Conservation (phyloP, 2,888 invertebrate species). For the Gari tellinella region DNA sequence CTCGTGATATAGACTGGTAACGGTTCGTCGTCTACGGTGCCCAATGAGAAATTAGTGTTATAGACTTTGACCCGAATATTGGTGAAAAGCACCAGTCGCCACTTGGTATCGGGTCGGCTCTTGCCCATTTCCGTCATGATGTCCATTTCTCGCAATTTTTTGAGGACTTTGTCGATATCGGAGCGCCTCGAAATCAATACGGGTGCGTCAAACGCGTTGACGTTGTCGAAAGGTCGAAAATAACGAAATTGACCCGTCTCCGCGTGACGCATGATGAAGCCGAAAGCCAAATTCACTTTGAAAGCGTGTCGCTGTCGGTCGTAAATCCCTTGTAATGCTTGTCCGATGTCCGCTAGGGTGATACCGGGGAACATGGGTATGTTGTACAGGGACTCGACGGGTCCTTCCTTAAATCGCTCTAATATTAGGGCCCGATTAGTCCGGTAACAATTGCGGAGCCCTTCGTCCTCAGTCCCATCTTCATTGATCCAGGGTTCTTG, state of each 20-base stretch:
- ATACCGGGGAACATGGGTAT: no score
- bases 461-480: conserved; percentile 20
- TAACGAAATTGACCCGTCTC: no score
- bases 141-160: no score
- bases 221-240: no score
- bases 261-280: conserved; percentile 23
- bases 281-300: conserved; percentile 29
- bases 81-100: conserved; percentile 14
- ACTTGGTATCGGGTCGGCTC: conserved; percentile 34
- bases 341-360: no score
- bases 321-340: no score
- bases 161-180: no score
- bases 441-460: conserved; percentile 25
- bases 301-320: no score
- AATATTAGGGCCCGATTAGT: conserved; percentile 27
- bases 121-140: conserved; percentile 11
- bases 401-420: conserved; percentile 19
- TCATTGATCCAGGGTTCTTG: conserved; percentile 25
- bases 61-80: conserved; percentile 10
- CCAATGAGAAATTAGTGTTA: conserved; percentile 10
- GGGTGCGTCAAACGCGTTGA: conserved; percentile 20
- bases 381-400: conserved; percentile 35
- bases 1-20: conserved; percentile 5
- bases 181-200: conserved; percentile 12
- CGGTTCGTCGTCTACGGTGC: background rate